These are phyloP conservation scores for Lucifuga dentata DNA, from an alignment of 2,113 vertebrate species.

Conservation along the genomic window DNA sequence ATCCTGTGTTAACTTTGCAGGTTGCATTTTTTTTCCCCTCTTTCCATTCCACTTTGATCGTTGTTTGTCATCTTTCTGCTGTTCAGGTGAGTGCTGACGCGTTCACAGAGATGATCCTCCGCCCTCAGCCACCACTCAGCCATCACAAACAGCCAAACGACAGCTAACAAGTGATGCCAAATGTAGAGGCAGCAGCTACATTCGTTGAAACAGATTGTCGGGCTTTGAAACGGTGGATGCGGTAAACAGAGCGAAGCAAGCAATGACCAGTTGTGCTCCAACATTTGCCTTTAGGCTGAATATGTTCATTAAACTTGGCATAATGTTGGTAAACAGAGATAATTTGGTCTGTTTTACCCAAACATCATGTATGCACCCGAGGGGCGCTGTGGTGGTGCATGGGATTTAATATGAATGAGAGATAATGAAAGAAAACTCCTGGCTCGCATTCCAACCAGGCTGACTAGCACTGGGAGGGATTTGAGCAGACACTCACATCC, in stretches of 20 bases:
- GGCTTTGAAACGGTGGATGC: neutral
- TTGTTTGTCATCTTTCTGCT: conserved; percentile 49
- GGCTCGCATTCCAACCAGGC: conserved; percentile 42
- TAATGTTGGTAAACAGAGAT: conserved; percentile 44
- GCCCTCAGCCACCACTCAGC: neutral
- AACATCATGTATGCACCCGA: conserved; percentile 26
- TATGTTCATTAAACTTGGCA: conserved; percentile 41
- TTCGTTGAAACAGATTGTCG: no score
- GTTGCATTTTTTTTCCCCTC: conserved; percentile 29
- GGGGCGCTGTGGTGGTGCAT: conserved; percentile 23
- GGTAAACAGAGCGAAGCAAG: neutral
- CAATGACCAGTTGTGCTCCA: conserved; percentile 14
- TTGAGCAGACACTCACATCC: conserved; percentile 64
- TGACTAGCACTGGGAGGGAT: conserved; percentile 58
- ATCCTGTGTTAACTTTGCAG: conserved; percentile 62
- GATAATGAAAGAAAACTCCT: conserved; percentile 46
- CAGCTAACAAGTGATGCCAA: neutral
- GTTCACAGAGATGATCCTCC: conserved; percentile 12
- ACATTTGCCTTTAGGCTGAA: conserved; percentile 16
- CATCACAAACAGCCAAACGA: conserved; percentile 6
- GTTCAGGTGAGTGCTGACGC: conserved; percentile 3
- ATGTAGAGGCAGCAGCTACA: neutral
- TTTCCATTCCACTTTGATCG: conserved; percentile 42
- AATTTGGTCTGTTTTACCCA: conserved; percentile 43
- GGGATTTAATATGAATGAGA: conserved; percentile 58